Evolutionary conservation across 2,888 invertebrate species (phyloP), one percentile per base, ranked within the genome.

Genomic region (Lycaena phlaeas): DNA sequence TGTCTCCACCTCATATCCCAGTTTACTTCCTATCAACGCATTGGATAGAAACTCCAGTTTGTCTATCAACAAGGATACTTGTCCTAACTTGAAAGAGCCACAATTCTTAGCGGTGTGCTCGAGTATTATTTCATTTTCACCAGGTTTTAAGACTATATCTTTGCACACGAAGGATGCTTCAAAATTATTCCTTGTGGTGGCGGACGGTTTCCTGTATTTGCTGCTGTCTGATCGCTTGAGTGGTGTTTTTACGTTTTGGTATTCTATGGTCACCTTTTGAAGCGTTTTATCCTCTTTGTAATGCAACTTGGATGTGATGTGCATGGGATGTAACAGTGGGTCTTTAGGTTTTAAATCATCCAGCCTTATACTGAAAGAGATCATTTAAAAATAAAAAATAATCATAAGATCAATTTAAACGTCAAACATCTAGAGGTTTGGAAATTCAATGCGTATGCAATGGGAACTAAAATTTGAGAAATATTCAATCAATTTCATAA

Each of bases 241-340:
- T 1, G 88, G 78, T 1, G 86, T 78, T 64, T 90, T 90, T 0
- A 86, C 85, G 54, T 88, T 89, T 48, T 87, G 87, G 53, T 92
- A 92, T 17, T 91, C 89, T 2, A 95, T 89, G 2, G 90, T 90
- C 0, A 91, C 93, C 50, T 90, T 89, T 37, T 90, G 90, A 4
- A 96, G 72, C 15, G 90, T 90, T 58, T 90, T 92, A 64, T 96
- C 94, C 66, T 95, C 92, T 64, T 94, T 92, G 61, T 91, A 91
- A 58, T 92, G 92, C 25, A 94, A 68, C 62, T 90, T 90, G 29
- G 91, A 88, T 28, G 88, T 87, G 40, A 94, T 90, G 53, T 88
- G 86, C 50, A 92, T 68, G 38, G 87, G 86, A 47, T 86, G 86
- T 51, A 90, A 61, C 48, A 87, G 66, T 7, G 87, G 86, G 62